phyloP scores from a whole-genome alignment of 2,797 vertebrate species.

The Capromys pilorides region DNA sequence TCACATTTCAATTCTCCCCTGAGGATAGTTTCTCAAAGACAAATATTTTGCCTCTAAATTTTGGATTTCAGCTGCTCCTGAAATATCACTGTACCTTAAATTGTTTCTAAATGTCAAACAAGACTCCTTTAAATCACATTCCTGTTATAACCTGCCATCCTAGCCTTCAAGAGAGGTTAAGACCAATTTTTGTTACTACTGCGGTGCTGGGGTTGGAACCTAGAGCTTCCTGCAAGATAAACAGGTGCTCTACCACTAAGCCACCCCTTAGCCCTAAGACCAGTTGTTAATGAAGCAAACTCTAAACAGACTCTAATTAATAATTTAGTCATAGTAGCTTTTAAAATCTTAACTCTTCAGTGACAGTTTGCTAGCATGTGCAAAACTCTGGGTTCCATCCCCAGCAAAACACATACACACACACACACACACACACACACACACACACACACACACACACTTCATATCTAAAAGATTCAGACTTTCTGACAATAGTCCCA shows the following conservation, averaged over 20 bases:
- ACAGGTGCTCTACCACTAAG: not conserved
- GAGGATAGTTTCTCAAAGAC: conserved; percentile 28
- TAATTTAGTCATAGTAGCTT: not conserved
- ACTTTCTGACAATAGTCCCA: not conserved
- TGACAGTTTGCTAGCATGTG: not conserved
- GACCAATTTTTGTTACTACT: not conserved
- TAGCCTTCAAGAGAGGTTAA: not conserved
- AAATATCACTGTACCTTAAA: conserved; percentile 9
- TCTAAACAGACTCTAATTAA: not conserved
- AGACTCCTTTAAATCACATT: not conserved
- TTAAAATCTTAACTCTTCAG: conserved; percentile 9
- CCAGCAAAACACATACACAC: not conserved
- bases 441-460: not conserved
- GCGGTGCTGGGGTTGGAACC: not conserved
- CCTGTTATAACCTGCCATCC: not conserved
- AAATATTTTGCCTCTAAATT: conserved; percentile 39
- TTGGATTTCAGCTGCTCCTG: not conserved
- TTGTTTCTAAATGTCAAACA: conserved; percentile 47
- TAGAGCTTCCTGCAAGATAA: not conserved
- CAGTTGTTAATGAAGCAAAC: conserved; percentile 50
- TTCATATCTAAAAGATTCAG: conserved; percentile 39
- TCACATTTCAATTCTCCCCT: not conserved
- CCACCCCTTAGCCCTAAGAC: not conserved
- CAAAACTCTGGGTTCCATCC: not conserved
- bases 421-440: not conserved